Base-by-base conservation (phyloP, 2,888 invertebrate genomes). In the Pecten maximus region DNA sequence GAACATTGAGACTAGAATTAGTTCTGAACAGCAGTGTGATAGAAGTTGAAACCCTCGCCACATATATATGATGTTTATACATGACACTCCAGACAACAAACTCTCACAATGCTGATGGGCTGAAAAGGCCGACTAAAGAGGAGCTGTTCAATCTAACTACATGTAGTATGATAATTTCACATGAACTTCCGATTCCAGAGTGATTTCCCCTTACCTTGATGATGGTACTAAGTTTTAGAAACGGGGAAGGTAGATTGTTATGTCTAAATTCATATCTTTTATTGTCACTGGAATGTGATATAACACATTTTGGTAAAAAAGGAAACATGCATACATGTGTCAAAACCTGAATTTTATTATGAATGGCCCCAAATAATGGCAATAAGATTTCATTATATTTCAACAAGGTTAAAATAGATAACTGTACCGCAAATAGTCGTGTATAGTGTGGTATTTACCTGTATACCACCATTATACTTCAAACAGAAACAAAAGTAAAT, bases 91-190 rank as follows among this genome's bases (percentile, higher is more conserved):
- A 28, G 19, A 74, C 74, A 74, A 74, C 35, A 74, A 35, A 10
- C 16, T 74, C 74, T 74, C 74, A 74, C 74, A 74, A 74, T 74
- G 74, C 74, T 74, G 74, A 74, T 74, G 74, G 50, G 50, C 12
- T 6, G 16, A 74, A 74, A 74, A 74, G 74, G 74, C 74, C 6
- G 35, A 54, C 54, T 54, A 48, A 15, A 48, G 19, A 15, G 15
- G 23, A 74, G 74, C 35, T 35, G 35, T 74, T 74, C 35, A 19
- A 54, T 54, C n/a, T 74, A 8, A 12, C 4, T 6, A 60, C 15
- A 23, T 60, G 16, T 28, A 15, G 19, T 54, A 54, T 54, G 6
- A 74, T 10, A 28, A 74, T 28, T 74, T 74, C 15, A 74, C 60
- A 60, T 60, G n/a, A 60, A 60, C 16, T 60, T 23, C n/a, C 35